Percentiles rank a stretch among this genome's conserved stretches.
phyloP scores from a whole-genome alignment of 2,113 vertebrate genomes.

The Pungitius pungitius region DNA sequence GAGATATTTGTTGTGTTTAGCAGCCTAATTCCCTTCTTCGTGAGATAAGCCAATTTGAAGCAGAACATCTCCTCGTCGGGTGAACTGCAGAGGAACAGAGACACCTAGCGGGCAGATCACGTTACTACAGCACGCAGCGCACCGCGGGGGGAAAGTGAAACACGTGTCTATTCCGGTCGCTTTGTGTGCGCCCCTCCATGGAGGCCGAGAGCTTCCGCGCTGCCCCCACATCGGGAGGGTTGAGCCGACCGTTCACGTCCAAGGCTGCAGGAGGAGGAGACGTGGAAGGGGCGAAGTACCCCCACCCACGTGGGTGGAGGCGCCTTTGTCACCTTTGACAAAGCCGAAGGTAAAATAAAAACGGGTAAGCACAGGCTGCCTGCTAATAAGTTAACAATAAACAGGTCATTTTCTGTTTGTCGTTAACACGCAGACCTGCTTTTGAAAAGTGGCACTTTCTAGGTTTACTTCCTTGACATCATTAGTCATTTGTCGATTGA shows the following conservation, averaged over 20 bases:
- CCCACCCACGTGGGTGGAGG: conserved; percentile 57
- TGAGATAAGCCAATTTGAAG: conserved; percentile 24
- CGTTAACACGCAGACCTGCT: neutral
- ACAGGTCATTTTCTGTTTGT: neutral
- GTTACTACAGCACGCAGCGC: neutral
- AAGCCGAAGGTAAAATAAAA: conserved; percentile 56
- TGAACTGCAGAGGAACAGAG: conserved; percentile 21
- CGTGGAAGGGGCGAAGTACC: conserved; percentile 46
- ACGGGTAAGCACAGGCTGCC: neutral
- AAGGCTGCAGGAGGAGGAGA: conserved; percentile 69
- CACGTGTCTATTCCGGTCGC: neutral
- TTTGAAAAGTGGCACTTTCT: neutral
- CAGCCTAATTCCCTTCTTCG: conserved; percentile 16
- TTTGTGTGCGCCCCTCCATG: neutral
- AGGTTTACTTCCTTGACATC: neutral
- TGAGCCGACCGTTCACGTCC: conserved; percentile 68
- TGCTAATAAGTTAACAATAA: neutral
- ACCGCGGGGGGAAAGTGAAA: conserved; percentile 22
- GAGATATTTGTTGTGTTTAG: conserved; percentile 19
- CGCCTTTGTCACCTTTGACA: conserved; percentile 65
- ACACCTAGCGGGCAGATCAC: neutral
- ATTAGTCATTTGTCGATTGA: too few species aligned
- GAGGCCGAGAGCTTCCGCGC: neutral
- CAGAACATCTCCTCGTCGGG: neutral
- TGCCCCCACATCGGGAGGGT: conserved; percentile 37